A percentile compares a stretch with the other conserved stretches of the same genome.
These are phyloP conservation scores for Lamprologus sp. DNA, from an alignment of 2,113 vertebrate species.

Conservation along the genomic window DNA sequence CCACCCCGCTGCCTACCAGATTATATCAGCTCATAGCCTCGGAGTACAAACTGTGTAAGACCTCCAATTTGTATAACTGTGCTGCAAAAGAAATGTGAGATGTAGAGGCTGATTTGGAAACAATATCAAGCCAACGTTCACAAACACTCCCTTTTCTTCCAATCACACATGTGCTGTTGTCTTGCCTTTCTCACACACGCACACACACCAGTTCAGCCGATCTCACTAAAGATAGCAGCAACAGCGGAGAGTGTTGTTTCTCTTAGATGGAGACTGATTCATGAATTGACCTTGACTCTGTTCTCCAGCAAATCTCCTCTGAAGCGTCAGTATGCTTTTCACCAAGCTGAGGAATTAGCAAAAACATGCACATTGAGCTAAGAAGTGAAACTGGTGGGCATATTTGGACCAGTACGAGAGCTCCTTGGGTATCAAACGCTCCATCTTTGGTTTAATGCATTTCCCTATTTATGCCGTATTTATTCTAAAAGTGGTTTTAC, in stretches of 20 bases:
- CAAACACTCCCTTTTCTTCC: not conserved
- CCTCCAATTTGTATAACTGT: not conserved
- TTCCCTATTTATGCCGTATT: not conserved
- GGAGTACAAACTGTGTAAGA: not conserved
- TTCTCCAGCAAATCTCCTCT: slow-evolving; percentile 26
- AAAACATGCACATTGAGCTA: not conserved
- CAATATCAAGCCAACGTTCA: not conserved
- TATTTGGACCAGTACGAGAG: not conserved
- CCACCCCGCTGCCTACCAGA: not conserved
- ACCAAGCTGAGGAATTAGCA: not conserved
- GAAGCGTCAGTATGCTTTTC: not conserved
- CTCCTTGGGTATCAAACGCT: not conserved
- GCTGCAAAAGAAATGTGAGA: not conserved
- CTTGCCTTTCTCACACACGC: not conserved
- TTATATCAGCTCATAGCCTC: not conserved
- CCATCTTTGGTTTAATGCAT: not conserved
- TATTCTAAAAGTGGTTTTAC: not conserved
- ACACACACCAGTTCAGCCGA: slow-evolving; percentile 1
- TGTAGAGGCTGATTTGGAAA: not conserved
- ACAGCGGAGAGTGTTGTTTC: slow-evolving; percentile 37
- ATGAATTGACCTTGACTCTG: slow-evolving; percentile 57
- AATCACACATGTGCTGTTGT: not conserved
- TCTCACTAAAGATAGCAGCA: slow-evolving; percentile 49
- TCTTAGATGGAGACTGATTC: slow-evolving; percentile 54
- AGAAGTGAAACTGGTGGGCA: not conserved